Evolutionary conservation across 2,888 invertebrate genomes (phyloP).

Genomic region (Callinectes sapidus): DNA sequence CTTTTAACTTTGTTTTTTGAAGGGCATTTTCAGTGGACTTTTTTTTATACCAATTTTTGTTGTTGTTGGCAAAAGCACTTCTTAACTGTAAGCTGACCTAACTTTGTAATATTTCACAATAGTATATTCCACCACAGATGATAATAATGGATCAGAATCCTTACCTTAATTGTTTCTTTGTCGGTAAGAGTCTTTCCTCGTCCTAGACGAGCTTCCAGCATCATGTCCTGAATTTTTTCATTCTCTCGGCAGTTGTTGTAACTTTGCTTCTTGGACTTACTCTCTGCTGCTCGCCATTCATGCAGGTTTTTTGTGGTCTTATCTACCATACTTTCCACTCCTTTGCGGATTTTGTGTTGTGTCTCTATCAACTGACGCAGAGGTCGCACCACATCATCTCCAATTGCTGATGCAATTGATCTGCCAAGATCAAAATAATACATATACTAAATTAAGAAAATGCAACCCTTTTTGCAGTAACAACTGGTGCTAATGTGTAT

Average conservation of each 20-base stretch:
- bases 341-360: conserved; percentile 80
- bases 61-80: no score
- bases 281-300: conserved; percentile 91
- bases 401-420: conserved; percentile 85
- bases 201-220: conserved; percentile 78
- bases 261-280: conserved; percentile 92
- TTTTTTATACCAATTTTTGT: no score
- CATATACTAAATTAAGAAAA: background rate
- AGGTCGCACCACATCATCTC: conserved; percentile 93
- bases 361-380: conserved; percentile 81
- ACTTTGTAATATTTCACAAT: background rate
- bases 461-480: background rate
- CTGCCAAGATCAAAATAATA: conserved; percentile 77
- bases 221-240: conserved; percentile 88
- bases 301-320: conserved; percentile 87
- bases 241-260: conserved; percentile 92
- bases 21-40: no score
- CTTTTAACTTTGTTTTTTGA: no score
- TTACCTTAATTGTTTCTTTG: conserved; percentile 81
- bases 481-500: background rate
- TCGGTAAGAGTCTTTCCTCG: conserved; percentile 77
- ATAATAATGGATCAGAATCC: background rate
- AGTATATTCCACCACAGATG: background rate
- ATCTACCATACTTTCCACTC: conserved; percentile 83
- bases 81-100: background rate